phyloP scores from a whole-genome alignment of 2,888 invertebrate genomes.

The Pocota personata region DNA sequence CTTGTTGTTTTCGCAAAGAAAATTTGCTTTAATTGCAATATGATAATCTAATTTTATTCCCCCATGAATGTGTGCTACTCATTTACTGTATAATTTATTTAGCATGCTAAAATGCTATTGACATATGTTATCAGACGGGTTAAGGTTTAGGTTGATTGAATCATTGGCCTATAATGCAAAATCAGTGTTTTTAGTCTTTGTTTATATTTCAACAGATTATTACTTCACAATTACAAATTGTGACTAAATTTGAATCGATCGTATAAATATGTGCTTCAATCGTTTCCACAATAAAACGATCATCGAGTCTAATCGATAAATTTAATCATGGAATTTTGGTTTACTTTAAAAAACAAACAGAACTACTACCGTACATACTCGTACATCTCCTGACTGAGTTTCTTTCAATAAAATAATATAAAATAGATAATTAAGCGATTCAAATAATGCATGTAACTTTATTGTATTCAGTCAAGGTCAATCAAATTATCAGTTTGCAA shows the following conservation, averaged over 20 bases:
- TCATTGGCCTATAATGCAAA: background rate
- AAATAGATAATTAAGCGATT: background rate
- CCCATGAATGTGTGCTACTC: background rate
- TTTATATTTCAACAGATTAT: background rate
- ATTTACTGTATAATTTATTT: background rate
- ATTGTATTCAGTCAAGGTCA: background rate
- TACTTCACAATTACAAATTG: background rate
- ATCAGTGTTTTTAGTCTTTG: too few species aligned
- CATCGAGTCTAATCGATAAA: background rate
- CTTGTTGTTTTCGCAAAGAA: too few species aligned
- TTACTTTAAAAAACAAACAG: too few species aligned
- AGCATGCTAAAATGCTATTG: background rate
- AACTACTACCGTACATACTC: too few species aligned
- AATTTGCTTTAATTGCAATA: background rate
- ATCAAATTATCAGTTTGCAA: conserved; percentile 1
- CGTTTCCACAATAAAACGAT: too few species aligned
- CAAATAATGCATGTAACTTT: background rate
- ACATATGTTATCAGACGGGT: conserved; percentile 18
- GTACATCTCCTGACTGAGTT: background rate
- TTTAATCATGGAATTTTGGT: background rate
- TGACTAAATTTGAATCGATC: background rate
- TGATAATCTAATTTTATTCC: background rate
- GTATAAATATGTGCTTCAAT: too few species aligned
- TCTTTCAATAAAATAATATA: background rate
- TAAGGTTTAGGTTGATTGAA: conserved; percentile 21